Conservation (phyloP, 2,888 invertebrate species). For the Panopea generosa region DNA sequence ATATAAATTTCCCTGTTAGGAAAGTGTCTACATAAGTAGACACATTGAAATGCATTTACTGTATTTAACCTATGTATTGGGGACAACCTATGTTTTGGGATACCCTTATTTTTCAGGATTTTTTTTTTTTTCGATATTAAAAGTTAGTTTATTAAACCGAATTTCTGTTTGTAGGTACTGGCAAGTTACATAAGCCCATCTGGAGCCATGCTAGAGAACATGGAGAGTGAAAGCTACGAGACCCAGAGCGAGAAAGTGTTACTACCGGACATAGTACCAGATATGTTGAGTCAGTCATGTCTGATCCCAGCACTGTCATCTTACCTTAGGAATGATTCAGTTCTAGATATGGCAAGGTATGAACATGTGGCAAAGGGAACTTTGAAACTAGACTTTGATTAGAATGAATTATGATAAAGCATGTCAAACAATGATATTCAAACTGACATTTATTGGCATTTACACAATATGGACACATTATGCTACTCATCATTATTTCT, state of each 20-base stretch:
- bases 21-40: no score
- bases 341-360: slow-evolving; percentile 94
- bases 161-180: slow-evolving; percentile 89
- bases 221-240: slow-evolving; percentile 52
- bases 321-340: slow-evolving; percentile 97
- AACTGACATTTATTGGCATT: no score
- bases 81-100: no score
- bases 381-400: background rate
- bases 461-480: no score
- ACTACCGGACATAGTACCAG: slow-evolving; percentile 88
- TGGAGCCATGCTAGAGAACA: slow-evolving; percentile 76
- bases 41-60: no score
- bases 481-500: no score
- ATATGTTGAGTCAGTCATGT: slow-evolving; percentile 92
- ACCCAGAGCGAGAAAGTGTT: slow-evolving; percentile 65
- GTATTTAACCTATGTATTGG: no score
- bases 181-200: slow-evolving; percentile 94
- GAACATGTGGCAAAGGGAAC: background rate
- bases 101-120: no score
- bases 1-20: no score
- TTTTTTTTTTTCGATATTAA: no score
- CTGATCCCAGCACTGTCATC: slow-evolving; percentile 95
- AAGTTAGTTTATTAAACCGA: no score
- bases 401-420: background rate
- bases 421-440: no score